Conservation (phyloP, 1,140 invertebrate species). For the Pseudoatta argentina region DNA sequence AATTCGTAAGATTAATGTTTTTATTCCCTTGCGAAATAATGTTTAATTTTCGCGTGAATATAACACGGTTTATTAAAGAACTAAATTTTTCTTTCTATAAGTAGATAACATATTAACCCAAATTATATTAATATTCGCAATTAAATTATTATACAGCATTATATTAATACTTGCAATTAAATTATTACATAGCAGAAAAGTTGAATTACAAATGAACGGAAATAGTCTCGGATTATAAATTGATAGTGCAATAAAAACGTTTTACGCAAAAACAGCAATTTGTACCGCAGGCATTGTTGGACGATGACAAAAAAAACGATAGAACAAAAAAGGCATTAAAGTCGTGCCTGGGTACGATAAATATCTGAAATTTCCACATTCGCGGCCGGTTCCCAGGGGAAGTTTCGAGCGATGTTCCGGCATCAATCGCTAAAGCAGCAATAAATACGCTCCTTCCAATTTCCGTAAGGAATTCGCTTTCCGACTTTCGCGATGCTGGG, state of each 20-base stretch:
- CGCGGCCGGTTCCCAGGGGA: neutral
- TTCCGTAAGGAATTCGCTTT: constrained; percentile 61
- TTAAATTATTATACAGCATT: neutral
- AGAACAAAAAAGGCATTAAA: constrained; percentile 30
- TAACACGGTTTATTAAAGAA: constrained; percentile 13
- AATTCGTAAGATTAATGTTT: neutral
- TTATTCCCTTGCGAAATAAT: constrained; percentile 16
- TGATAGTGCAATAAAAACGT: neutral
- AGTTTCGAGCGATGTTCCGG: constrained; percentile 55
- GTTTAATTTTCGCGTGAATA: neutral
- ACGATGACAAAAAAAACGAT: neutral
- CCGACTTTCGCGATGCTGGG: constrained; percentile 52
- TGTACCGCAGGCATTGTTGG: constrained; percentile 1
- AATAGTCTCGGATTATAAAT: neutral
- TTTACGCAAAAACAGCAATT: neutral
- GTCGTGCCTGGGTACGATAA: constrained; percentile 20
- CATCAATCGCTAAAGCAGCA: constrained; percentile 64
- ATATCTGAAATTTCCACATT: constrained; percentile 53
- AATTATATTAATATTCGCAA: neutral
- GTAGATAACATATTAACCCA: neutral
- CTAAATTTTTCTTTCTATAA: neutral
- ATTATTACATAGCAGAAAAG: neutral
- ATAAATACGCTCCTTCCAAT: constrained; percentile 67
- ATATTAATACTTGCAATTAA: neutral
- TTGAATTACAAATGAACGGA: constrained; percentile 16